These are phyloP conservation scores for Drosophila murphyi DNA, from an alignment of 1,140 invertebrate species.

Conservation along the genomic window DNA sequence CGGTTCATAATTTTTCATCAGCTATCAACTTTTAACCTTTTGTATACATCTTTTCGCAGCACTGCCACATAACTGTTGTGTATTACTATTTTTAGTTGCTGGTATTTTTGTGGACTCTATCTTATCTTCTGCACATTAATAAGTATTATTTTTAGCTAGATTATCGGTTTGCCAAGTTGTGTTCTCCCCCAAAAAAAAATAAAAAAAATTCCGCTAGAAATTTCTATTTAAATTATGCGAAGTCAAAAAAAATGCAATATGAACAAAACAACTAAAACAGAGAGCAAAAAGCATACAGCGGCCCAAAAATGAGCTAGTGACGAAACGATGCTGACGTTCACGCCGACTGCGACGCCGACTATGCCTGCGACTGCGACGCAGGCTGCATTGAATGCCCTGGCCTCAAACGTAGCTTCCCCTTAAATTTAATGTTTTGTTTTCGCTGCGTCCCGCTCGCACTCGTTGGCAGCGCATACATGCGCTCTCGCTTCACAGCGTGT, in stretches of 20 bases:
- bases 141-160: conserved; percentile 33
- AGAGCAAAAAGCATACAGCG: conserved; percentile 6
- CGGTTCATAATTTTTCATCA: conserved; percentile 15
- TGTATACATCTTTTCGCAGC: too few relatives aligned
- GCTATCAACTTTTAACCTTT: background rate
- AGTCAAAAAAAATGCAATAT: conserved; percentile 15
- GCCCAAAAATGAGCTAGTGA: conserved; percentile 51
- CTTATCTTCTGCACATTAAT: conserved; percentile 24
- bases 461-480: background rate
- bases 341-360: conserved; percentile 6
- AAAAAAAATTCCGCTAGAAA: conserved; percentile 31
- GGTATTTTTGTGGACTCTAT: conserved; percentile 31
- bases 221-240: conserved; percentile 47
- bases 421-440: conserved; percentile 76
- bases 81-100: conserved; percentile 27
- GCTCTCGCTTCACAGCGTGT: conserved; percentile 35
- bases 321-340: conserved; percentile 43
- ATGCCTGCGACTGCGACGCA: conserved; percentile 8
- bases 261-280: conserved; percentile 10
- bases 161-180: conserved; percentile 22
- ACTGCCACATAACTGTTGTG: background rate
- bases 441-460: conserved; percentile 60
- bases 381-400: conserved; percentile 14
- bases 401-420: conserved; percentile 51
- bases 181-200: background rate